phyloP scores from a whole-genome alignment of 2,113 vertebrate genomes.

The Baryphthengus martii region DNA sequence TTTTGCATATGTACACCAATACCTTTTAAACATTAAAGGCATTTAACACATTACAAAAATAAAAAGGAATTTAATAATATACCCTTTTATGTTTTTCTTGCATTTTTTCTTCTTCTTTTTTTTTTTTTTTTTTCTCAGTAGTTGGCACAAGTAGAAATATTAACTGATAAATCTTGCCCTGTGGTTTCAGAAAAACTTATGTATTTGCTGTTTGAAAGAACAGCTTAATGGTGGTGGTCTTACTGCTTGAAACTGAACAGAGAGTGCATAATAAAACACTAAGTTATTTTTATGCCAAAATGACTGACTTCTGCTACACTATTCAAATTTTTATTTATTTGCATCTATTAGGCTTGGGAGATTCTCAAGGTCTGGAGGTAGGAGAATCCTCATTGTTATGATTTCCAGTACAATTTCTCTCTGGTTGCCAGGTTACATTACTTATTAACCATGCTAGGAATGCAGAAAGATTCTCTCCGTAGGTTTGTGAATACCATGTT shows the following conservation, averaged over 20 bases:
- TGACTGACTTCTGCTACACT: background rate
- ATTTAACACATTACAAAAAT: background rate
- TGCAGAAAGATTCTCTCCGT: conserved; percentile 3
- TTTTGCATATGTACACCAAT: background rate
- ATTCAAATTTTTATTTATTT: background rate
- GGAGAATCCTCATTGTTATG: background rate
- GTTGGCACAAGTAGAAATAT: background rate
- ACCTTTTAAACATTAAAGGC: background rate
- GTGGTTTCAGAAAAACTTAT: background rate
- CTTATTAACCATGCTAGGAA: background rate
- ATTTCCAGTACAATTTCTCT: background rate
- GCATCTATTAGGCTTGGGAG: background rate
- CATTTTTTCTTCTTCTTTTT: background rate
- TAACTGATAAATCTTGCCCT: conserved; percentile 10
- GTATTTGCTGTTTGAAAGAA: background rate
- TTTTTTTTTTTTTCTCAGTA: too few species aligned
- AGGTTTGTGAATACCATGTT: background rate
- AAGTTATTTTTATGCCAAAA: background rate
- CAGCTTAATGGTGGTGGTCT: background rate
- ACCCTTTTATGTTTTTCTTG: background rate
- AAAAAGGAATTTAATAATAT: background rate
- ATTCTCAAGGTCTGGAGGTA: background rate
- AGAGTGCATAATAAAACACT: background rate
- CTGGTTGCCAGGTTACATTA: background rate
- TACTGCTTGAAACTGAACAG: conserved; percentile 1